These are phyloP conservation scores for Aproaerema taeniolella DNA, from an alignment of 2,888 invertebrate genomes.

Conservation along the genomic window DNA sequence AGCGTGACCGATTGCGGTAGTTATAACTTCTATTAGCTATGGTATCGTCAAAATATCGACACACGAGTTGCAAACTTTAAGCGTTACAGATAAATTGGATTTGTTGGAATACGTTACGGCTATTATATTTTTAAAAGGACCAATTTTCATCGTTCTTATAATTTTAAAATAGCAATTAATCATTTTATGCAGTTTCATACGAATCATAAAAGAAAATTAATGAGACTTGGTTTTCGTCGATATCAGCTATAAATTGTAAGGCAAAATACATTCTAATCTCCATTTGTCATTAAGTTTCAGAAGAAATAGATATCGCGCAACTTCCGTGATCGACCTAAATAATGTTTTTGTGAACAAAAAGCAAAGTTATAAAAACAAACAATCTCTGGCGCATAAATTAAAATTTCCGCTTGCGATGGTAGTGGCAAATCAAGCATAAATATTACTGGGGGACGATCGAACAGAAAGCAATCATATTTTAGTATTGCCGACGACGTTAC, in stretches of 20 bases:
- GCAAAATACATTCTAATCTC: too few relatives aligned
- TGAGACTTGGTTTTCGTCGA: too few relatives aligned
- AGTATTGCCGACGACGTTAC: constrained; percentile 26
- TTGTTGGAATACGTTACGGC: background rate
- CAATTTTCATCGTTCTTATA: background rate
- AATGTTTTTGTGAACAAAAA: constrained; percentile 55
- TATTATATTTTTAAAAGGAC: too few relatives aligned
- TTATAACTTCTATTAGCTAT: constrained; percentile 53
- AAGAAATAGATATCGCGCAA: too few relatives aligned
- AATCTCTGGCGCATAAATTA: constrained; percentile 71
- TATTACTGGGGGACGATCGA: constrained; percentile 49
- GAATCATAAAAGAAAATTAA: too few relatives aligned
- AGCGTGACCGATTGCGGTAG: constrained; percentile 60
- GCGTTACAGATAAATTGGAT: background rate
- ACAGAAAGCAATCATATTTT: constrained; percentile 36
- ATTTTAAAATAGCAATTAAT: too few relatives aligned
- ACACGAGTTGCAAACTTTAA: constrained; percentile 5
- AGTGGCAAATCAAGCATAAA: constrained; percentile 67
- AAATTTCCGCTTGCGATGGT: constrained; percentile 70
- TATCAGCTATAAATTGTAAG: too few relatives aligned
- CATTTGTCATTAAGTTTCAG: too few relatives aligned
- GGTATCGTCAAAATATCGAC: constrained; percentile 38
- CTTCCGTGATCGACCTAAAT: constrained; percentile 54
- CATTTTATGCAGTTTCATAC: too few relatives aligned
- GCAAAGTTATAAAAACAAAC: constrained; percentile 65